Conservation (phyloP, 2,113 vertebrate genomes). For the Garra rufa region DNA sequence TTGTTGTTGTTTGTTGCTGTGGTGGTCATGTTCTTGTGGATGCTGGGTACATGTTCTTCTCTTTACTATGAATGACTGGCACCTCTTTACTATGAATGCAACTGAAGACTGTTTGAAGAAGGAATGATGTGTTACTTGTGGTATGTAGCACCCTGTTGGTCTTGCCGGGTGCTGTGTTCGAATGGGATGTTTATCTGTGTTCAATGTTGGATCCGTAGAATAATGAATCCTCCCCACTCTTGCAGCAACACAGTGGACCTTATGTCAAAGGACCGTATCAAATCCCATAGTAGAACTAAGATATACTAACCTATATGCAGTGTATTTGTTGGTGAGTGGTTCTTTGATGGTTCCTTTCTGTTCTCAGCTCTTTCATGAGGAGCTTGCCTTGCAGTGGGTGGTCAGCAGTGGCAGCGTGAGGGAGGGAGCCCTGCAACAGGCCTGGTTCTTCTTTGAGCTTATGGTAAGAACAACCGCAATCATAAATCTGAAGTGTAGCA, state of each 20-base stretch:
- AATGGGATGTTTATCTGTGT: constrained; percentile 15
- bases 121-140: constrained; percentile 46
- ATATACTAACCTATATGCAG: neutral
- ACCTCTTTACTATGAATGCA: constrained; percentile 63
- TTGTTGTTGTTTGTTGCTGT: constrained; percentile 58
- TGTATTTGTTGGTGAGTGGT: neutral
- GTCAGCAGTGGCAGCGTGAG: constrained; percentile 96
- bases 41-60: constrained; percentile 69
- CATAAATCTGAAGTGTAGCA: neutral
- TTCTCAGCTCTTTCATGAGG: constrained; percentile 93
- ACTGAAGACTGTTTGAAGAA: constrained; percentile 39
- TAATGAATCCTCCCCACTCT: constrained; percentile 52
- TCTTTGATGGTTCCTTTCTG: constrained; percentile 33
- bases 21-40: constrained; percentile 70
- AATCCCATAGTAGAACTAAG: constrained; percentile 28
- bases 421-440: constrained; percentile 95
- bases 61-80: constrained; percentile 54
- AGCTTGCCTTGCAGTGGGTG: constrained; percentile 98
- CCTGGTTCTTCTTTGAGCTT: constrained; percentile 99
- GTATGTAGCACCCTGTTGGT: constrained; percentile 16
- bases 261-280: constrained; percentile 33
- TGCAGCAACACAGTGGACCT: constrained; percentile 48
- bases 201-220: constrained; percentile 8
- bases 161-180: constrained; percentile 14
- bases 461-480: constrained; percentile 83